Base-by-base conservation (phyloP, 2,113 vertebrate species). In the Ameiurus melas region DNA sequence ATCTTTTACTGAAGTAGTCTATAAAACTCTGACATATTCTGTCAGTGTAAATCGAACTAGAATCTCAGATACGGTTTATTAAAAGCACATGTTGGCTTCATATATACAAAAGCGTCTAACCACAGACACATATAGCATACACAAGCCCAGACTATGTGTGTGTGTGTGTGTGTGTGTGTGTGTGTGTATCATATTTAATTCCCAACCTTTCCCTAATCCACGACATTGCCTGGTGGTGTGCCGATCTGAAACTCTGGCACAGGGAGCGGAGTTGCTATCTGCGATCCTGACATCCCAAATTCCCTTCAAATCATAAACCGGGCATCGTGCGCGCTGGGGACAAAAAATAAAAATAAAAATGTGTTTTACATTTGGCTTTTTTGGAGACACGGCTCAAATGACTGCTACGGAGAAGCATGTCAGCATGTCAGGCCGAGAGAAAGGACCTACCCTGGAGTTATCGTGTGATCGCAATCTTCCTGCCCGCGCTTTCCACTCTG, bases 301-400 rank as follows among this genome's bases (percentile, higher is more conserved):
- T 93, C 86, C 70, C 91, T 92, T 95, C 90, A 93, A 94, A 93
- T 93, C 93, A 92, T 58, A 91, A 87, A 84, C 87, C 78, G 89
- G 92, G 92, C 90, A 89, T 84, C 87, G 86, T 73, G 85, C 55
- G 25, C 3, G 12, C 4, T 92, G 89, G 92, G 89, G 87, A 90
- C 91, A 79, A 73, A 55, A 92, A n/a, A n/a, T n/a, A n/a, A n/a
- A n/a, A n/a, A n/a, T n/a, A n/a, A n/a, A 94, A 94, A 95, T 93
- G 90, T 95, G 94, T 93, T 92, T 96, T 90, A 90, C 84, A 94
- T 95, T 94, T 94, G 93, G 91, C 89, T 62, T 62, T 62, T 83
- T 93, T 90, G 81, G 92, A 91, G 90, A 92, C 90, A 90, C 91
- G 90, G 91, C 85, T 90, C 73, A 88, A 92, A 86, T 88, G 91